phyloP scores from a whole-genome alignment of 2,797 vertebrate species.

The Acrossocheilus fasciatus region DNA sequence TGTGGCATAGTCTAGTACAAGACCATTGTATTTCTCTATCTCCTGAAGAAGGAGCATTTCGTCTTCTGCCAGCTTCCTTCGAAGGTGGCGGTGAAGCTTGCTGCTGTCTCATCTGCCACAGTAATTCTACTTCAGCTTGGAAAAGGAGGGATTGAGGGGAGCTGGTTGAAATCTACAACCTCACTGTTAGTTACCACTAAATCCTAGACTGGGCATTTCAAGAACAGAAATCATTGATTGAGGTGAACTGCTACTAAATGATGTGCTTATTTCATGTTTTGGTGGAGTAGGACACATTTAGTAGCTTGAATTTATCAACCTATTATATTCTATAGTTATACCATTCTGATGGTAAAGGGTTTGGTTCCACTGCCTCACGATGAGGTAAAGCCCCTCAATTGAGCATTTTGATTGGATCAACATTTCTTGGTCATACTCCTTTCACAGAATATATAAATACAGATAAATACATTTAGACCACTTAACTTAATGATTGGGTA shows the following conservation, averaged over 20 bases:
- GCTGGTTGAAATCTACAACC: neutral
- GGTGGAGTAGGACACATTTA: neutral
- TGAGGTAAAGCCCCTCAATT: constrained; percentile 16
- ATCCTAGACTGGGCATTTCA: neutral
- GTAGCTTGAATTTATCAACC: constrained; percentile 3
- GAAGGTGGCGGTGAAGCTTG: no score
- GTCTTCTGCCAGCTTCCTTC: no score
- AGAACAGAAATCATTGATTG: neutral
- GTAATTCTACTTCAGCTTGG: no score
- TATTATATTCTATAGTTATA: neutral
- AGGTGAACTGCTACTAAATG: neutral
- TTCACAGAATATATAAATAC: no score
- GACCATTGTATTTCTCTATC: no score
- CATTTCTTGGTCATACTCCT: no score
- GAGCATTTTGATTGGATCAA: neutral
- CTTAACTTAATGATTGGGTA: no score
- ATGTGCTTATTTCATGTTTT: neutral
- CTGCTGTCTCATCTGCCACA: no score
- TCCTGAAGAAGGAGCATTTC: no score
- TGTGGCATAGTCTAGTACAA: no score
- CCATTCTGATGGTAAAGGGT: constrained; percentile 14
- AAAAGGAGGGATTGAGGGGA: no score
- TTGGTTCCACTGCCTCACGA: constrained; percentile 17
- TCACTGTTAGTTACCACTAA: neutral
- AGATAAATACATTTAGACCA: no score